Base-by-base conservation (phyloP, 2,888 invertebrate genomes). In the Synergus japonicus region DNA sequence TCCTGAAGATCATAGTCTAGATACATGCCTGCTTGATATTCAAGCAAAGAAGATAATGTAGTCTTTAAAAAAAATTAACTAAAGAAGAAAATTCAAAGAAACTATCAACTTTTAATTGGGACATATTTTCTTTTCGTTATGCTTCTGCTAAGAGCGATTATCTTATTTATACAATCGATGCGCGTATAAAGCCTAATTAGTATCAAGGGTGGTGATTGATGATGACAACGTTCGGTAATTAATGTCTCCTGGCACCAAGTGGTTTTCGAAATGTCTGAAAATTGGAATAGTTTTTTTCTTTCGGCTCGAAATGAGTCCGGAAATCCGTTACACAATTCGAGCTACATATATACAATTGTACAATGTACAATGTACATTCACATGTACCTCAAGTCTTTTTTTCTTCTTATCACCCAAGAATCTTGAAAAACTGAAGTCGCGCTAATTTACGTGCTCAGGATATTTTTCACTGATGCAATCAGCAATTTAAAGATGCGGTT, bases 221-320 rank as follows among this genome's bases (percentile, higher is more conserved):
- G 43, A 9, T 49, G n/a, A 73, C 78, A 29, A 29, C 29, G 29
- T 29, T 78, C 78, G 77, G 85, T 86, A 86, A 87, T 87, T 85
- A 87, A 87, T 80, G 83, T 82, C 80, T 66, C 82, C 80, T 78
- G 76, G 77, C 69, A 64, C 76, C 81, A 80, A 86, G 84, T 80
- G 67, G 80, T 76, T 79, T 76, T 77, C 63, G 76, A 63, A 79
- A 76, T 83, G 82, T 79, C 79, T 80, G 67, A 77, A 73, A 79
- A 78, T 82, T 83, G 82, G 82, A 83, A 84, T 82, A 83, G 78
- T 80, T 81, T 82, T 83, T 86, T 85, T 83, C 85, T 83, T 87
- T 87, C 86, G 86, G 84, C 80, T 86, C 83, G 82, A 84, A 87
- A 86, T 79, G 84, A 85, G 85, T 81, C 86, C 86, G 88, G 87